These are phyloP conservation scores for Teinopalpus imperialis DNA, from an alignment of 2,888 invertebrate genomes.

Conservation along the genomic window DNA sequence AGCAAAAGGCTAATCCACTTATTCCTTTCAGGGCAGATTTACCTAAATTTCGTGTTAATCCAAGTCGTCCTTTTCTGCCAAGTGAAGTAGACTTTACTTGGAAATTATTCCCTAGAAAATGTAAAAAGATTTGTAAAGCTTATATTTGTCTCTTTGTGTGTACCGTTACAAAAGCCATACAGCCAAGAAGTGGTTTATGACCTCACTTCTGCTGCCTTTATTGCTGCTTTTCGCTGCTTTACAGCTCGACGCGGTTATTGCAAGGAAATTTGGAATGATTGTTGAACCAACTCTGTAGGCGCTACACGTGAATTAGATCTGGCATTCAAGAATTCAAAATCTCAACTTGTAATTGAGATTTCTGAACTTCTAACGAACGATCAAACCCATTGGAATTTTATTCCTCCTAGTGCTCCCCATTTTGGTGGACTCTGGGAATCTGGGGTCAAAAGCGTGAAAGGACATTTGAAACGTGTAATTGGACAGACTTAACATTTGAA, in stretches of 20 bases:
- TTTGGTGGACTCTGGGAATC: slow-evolving; percentile 31
- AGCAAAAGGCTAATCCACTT: background rate
- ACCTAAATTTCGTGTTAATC: background rate
- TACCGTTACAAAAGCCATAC: slow-evolving; percentile 25
- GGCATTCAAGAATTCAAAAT: slow-evolving; percentile 22
- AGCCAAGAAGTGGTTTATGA: slow-evolving; percentile 26
- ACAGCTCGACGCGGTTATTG: slow-evolving; percentile 26
- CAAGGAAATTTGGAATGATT: slow-evolving; percentile 28
- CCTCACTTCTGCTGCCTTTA: slow-evolving; percentile 20
- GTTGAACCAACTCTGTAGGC: slow-evolving; percentile 30
- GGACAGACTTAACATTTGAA: too few species aligned
- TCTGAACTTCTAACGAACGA: slow-evolving; percentile 28
- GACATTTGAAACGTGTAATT: slow-evolving; percentile 29
- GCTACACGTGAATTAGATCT: slow-evolving; percentile 28
- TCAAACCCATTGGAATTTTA: slow-evolving; percentile 28
- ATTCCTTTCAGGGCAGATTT: background rate
- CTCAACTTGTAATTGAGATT: slow-evolving; percentile 25
- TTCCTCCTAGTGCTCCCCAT: slow-evolving; percentile 28
- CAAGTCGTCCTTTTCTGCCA: background rate
- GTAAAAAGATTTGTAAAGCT: background rate
- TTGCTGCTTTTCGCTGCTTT: slow-evolving; percentile 26
- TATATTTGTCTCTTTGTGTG: too few species aligned
- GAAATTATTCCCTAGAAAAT: background rate
- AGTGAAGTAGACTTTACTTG: background rate
- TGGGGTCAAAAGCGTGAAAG: slow-evolving; percentile 28